Evolutionary conservation across 2,888 invertebrate genomes (phyloP), one percentile per base, ranked within the genome.

Genomic region (Macroteleia sp.): DNA sequence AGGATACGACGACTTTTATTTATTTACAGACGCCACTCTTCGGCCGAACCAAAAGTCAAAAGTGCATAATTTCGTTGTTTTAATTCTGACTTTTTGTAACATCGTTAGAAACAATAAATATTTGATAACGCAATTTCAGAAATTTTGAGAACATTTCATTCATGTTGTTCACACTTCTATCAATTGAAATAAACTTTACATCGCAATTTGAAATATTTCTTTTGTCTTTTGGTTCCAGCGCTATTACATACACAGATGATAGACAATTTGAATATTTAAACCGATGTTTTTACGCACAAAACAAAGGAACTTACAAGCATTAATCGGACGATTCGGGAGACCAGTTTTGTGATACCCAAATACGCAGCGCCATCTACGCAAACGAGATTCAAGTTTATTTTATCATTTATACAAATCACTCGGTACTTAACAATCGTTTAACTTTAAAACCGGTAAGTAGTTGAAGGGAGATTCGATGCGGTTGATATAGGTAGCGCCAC

Each of bases 1-100:
- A 64, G 16, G 22, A 32, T 62, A 59, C 62, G 42, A 50, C 64
- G 52, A 41, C 56, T 61, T 41, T 20, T 44, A 22, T 52, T 57
- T 74, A 74, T 67, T 30, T 74, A 67, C 66, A 74, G 44, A 50
- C 52, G 10, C 44, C 28, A 70, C 22, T 28, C 17, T 19, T 44
- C 8, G 22, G 9, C 12, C 17, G 54, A 73, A 62, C 30, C 59
- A 44, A 36, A n/a, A n/a, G n/a, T n/a, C n/a, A n/a, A n/a, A n/a
- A n/a, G n/a, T n/a, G n/a, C n/a, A n/a, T n/a, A n/a, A n/a, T 56
- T 28, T 36, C n/a, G 6, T 25, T 6, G 25, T 25, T 25, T 25
- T 25, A 25, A n/a, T n/a, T n/a, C n/a, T n/a, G n/a, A n/a, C n/a
- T n/a, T n/a, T n/a, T n/a, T n/a, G n/a, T n/a, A n/a, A n/a, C n/a